Base-by-base conservation (phyloP, 2,888 invertebrate genomes). In the Stenodema calcarata region DNA sequence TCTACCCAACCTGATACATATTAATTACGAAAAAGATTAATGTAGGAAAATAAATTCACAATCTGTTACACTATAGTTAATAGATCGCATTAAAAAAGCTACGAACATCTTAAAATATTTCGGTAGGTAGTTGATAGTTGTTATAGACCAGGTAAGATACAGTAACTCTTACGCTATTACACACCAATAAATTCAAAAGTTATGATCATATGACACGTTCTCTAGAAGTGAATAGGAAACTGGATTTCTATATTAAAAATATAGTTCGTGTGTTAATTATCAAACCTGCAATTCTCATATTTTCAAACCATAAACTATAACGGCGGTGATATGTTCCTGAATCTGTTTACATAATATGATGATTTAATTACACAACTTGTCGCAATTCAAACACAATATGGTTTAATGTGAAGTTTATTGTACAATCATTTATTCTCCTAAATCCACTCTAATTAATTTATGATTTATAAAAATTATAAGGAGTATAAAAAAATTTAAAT, bases 41-140 rank as follows among this genome's bases (percentile, higher is more conserved):
- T 80, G 80, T 85, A 85, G 69, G 80, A 87, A 87, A 87, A 87
- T 85, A 87, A 87, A 79, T 47, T 54, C 79, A 87, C 79, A 87
- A 84, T 85, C 54, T 87, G 47, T 80, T 79, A 30, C 16, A 75
- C 18, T 54, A 75, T 50, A 30, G 62, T 54, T 54, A 76, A 70
- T 44, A 87, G 28, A 87, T 83, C 83, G 83, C 86, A 80, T 79
- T 82, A 82, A 82, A 82, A 82, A 82, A 82, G 82, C 82, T 82
- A 82, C 82, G 28, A 82, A 82, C 82, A 70, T 69, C 82, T 18
- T 62, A 70, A 82, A 82, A 82, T 80, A 80, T 70, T 82, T 54
- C n/a, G 82, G 82, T 82, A 80, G 62, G 79, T 79, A 79, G 35
- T 27, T 80, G 80, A 80, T 80, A 80, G 80, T 80, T 80, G 27